These are phyloP conservation scores for Oreohelix idahoensis DNA, from an alignment of 1,140 invertebrate genomes.

Conservation along the genomic window DNA sequence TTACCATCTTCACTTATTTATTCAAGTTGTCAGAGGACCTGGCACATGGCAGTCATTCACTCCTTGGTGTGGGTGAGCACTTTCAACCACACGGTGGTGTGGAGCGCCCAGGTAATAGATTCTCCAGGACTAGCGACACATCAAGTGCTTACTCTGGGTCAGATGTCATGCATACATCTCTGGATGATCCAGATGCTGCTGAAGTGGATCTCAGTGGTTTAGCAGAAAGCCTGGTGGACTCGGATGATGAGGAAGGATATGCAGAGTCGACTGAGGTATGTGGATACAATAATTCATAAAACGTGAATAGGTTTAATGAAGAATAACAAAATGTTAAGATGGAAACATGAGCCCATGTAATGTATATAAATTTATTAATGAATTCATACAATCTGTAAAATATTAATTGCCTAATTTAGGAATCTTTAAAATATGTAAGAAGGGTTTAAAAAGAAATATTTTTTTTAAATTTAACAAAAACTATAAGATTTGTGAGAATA, in stretches of 20 bases:
- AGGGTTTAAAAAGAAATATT: no score
- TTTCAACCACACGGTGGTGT: not conserved
- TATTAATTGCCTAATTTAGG: no score
- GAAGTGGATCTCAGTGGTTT: constrained; percentile 86
- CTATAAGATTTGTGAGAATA: no score
- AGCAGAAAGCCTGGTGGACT: constrained; percentile 93
- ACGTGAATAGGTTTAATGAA: no score
- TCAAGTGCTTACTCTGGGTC: constrained; percentile 94
- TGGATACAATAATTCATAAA: not conserved
- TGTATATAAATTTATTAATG: no score
- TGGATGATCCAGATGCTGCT: constrained; percentile 79
- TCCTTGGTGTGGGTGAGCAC: constrained; percentile 6
- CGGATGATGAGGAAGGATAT: constrained; percentile 82
- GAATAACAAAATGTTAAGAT: no score
- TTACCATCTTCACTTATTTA: no score
- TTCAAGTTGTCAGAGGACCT: constrained; percentile 52
- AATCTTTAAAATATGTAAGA: no score
- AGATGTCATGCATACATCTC: constrained; percentile 89
- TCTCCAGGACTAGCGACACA: constrained; percentile 92
- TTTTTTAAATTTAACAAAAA: no score
- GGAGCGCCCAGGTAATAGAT: constrained; percentile 74
- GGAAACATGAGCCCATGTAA: no score
- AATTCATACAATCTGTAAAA: no score
- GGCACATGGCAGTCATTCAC: constrained; percentile 27
- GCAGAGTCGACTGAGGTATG: constrained; percentile 88